Evolutionary conservation across 2,888 invertebrate genomes (phyloP).

Genomic region (Tubulanus polymorphus): DNA sequence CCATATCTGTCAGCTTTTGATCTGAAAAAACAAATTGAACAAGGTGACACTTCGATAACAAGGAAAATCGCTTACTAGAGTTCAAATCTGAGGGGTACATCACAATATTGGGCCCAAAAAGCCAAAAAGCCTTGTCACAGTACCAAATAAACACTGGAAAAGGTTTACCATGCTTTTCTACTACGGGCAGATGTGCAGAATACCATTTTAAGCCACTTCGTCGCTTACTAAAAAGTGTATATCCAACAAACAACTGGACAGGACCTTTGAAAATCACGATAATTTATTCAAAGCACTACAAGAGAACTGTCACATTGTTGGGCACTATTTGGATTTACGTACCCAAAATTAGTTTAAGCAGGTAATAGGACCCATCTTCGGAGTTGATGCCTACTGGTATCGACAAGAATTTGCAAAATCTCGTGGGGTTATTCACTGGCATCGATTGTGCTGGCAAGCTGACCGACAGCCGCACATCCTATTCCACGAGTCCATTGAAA

Average conservation of each 20-base stretch:
- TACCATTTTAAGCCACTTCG: slow-evolving; percentile 24
- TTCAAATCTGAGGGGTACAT: not conserved
- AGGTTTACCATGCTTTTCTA: slow-evolving; percentile 23
- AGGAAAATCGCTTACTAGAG: not conserved
- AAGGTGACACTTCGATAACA: not conserved
- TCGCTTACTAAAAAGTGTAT: slow-evolving; percentile 12
- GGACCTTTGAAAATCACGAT: slow-evolving; percentile 13
- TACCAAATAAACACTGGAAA: slow-evolving; percentile 11
- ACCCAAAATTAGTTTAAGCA: slow-evolving; percentile 22
- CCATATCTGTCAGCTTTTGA: not conserved
- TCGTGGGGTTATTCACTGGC: not conserved
- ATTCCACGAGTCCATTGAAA: slow-evolving; percentile 10
- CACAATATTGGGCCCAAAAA: slow-evolving; percentile 8
- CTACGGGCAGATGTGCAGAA: slow-evolving; percentile 27
- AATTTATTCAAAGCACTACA: slow-evolving; percentile 20
- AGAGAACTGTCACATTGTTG: slow-evolving; percentile 24
- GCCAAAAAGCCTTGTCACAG: slow-evolving; percentile 12
- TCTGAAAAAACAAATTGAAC: not conserved
- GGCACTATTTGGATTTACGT: slow-evolving; percentile 24
- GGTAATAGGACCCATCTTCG: slow-evolving; percentile 25
- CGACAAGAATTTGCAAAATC: not conserved
- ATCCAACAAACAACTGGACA: slow-evolving; percentile 13
- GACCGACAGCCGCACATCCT: slow-evolving; percentile 20
- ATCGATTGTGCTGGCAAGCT: slow-evolving; percentile 12
- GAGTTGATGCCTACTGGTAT: slow-evolving; percentile 11